Conservation (phyloP, 53 echinoderm and acorn worm genomes). For the Zoroaster sp. region DNA sequence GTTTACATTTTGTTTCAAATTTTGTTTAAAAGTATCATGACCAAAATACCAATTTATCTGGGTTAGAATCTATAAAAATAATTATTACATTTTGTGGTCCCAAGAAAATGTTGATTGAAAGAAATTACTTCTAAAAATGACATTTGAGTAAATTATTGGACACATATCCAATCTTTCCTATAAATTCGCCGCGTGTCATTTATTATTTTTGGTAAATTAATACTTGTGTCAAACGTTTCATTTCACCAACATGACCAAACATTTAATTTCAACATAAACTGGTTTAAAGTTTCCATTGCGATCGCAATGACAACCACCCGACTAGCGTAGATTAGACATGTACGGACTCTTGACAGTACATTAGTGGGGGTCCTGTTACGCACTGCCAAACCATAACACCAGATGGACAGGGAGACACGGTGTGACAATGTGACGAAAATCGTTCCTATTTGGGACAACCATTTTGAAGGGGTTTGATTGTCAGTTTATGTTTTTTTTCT, state of each 20-base stretch:
- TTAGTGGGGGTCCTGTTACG: too few relatives aligned
- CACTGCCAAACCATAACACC: too few relatives aligned
- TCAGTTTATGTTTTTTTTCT: too few relatives aligned
- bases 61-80: neutral
- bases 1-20: too few relatives aligned
- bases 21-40: neutral
- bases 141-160: neutral
- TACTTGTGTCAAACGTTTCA: neutral
- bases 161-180: neutral
- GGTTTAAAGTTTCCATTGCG: neutral
- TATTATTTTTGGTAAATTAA: constrained; percentile 11
- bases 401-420: too few relatives aligned
- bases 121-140: neutral
- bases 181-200: neutral
- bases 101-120: neutral
- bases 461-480: too few relatives aligned
- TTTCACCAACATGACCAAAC: neutral
- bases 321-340: too few relatives aligned
- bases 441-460: too few relatives aligned
- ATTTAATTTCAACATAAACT: neutral
- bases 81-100: neutral
- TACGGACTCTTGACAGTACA: too few relatives aligned
- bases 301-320: neutral
- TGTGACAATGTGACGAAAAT: too few relatives aligned
- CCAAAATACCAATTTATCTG: too few relatives aligned